These are phyloP conservation scores for Rhagonycha fulva DNA, from an alignment of 2,888 invertebrate species.

Conservation along the genomic window DNA sequence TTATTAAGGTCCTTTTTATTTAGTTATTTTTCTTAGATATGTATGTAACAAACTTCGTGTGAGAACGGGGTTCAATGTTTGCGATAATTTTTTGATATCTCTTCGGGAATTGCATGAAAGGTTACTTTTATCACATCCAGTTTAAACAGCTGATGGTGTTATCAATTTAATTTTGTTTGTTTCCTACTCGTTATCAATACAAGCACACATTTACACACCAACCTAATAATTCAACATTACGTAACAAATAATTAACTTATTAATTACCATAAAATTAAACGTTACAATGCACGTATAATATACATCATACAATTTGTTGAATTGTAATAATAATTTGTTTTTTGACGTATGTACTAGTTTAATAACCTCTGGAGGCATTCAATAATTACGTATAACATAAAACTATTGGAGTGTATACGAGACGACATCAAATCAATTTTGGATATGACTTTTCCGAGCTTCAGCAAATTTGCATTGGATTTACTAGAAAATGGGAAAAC, in stretches of 20 bases:
- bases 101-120: conserved; percentile 35
- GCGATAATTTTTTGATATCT: conserved; percentile 30
- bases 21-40: conserved; percentile 26
- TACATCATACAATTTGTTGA: background rate
- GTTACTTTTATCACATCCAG: conserved; percentile 31
- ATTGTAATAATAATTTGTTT: background rate
- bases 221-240: background rate
- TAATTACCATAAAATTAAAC: background rate
- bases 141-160: conserved; percentile 36
- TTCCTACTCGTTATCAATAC: conserved; percentile 23
- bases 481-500: no score
- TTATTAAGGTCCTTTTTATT: background rate
- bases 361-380: background rate
- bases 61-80: conserved; percentile 36
- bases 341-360: background rate
- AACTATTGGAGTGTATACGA: background rate
- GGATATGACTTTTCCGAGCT: no score
- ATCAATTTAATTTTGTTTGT: conserved; percentile 32
- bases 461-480: no score
- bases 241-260: background rate
- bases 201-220: background rate
- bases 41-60: conserved; percentile 25
- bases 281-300: background rate
- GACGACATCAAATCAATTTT: background rate
- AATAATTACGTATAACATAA: background rate